Evolutionary conservation across 2,797 vertebrate genomes (phyloP), one percentile per base, ranked within the genome.

Genomic region (Streptopelia turtur): DNA sequence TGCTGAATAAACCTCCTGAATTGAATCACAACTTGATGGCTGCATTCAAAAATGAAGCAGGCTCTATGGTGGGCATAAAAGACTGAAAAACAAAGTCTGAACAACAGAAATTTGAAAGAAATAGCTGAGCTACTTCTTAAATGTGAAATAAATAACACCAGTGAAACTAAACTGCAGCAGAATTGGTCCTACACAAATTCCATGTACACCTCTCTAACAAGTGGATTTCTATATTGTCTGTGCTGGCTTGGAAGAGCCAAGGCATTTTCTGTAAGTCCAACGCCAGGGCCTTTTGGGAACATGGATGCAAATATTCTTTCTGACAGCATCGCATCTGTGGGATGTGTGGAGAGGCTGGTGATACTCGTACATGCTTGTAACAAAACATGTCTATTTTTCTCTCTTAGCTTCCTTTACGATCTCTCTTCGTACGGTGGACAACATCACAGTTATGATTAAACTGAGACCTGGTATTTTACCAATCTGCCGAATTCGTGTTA

Each of bases 401-500:
- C 66, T 57, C n/a, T 45, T 83, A 98, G 97, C 55, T 74, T 95
- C 91, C 49, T 87, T 88, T 50, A 94, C 81, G 3, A 60, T 98
- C 41, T 57, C 84, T 35, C 91, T 98, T 66, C 92, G 9, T 14
- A 23, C 2, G 1, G 63, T 4, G 21, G 94, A 97, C 47, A 95
- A 89, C 27, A 20, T 96, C 47, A 96, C 89, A 1, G 66, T 98
- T 60, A 17, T 0, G 4, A 95, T 98, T 93, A 97, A 96, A 80
- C 84, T 2, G 13, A 89, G 20, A 71, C 22, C 22, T 0, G 15
- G 8, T 21, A 2, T 41, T 47, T 13, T 3, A 24, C 0, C 24
- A 6, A 4, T 23, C 56, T 98, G 97, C 57, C 11, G 6, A 15
- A 95, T 98, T 25, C 3, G 4, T 33, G 0, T 24, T 21, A 56